Evolutionary conservation across 2,888 invertebrate species (phyloP).

Genomic region (Euzetes globulus): DNA sequence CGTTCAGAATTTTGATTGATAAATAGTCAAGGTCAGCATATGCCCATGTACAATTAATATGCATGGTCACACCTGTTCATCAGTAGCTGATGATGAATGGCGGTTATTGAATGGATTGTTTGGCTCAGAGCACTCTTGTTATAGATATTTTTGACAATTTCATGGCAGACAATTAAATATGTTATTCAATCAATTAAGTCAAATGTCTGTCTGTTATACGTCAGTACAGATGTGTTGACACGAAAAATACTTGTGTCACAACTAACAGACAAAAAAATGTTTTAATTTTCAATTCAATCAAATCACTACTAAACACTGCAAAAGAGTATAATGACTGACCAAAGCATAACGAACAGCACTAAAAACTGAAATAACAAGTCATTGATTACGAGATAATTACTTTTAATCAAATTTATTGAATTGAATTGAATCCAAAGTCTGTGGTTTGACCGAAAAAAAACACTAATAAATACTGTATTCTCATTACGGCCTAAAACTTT

Average conservation of each 20-base stretch:
- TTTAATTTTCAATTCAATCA: too few relatives aligned
- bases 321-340: too few relatives aligned
- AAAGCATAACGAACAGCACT: too few relatives aligned
- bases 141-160: neutral
- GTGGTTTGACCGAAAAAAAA: too few relatives aligned
- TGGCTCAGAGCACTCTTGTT: neutral
- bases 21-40: neutral
- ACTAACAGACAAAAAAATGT: neutral
- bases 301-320: too few relatives aligned
- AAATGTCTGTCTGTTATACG: neutral
- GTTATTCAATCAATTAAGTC: slow-evolving; percentile 19
- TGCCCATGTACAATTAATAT: neutral
- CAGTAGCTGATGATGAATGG: neutral
- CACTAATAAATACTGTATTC: too few relatives aligned
- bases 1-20: neutral
- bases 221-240: slow-evolving; percentile 1
- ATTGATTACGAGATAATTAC: too few relatives aligned
- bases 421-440: too few relatives aligned
- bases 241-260: neutral
- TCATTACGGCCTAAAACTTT: too few relatives aligned
- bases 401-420: too few relatives aligned
- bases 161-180: slow-evolving; percentile 3
- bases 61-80: too few relatives aligned
- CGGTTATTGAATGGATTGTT: neutral
- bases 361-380: too few relatives aligned